phyloP scores from a whole-genome alignment of 1,140 invertebrate species.

The Zaprionus nigranus region DNA sequence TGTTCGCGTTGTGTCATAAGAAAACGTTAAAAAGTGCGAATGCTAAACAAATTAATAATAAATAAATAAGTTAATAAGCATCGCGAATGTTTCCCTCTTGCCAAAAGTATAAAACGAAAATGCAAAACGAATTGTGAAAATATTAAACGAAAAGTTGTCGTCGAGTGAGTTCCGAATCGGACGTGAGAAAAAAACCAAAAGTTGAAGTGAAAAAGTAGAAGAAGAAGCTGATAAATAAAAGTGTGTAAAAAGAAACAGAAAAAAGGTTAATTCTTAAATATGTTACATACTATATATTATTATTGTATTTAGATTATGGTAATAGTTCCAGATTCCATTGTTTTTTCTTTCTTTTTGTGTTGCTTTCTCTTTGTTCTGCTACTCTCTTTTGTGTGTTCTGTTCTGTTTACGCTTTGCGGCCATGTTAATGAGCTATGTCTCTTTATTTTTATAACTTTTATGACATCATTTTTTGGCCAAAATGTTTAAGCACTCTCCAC shows the following conservation, averaged over 20 bases:
- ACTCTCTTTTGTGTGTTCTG: neutral
- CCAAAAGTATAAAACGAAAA: slow-evolving; percentile 34
- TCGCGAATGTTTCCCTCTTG: slow-evolving; percentile 20
- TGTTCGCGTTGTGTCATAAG: neutral
- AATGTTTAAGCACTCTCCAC: slow-evolving; percentile 22
- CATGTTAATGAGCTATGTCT: slow-evolving; percentile 23
- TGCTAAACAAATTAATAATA: slow-evolving; percentile 34
- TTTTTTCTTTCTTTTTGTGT: slow-evolving; percentile 5
- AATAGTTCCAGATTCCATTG: neutral
- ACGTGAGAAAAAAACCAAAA: neutral
- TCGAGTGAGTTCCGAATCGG: slow-evolving; percentile 9
- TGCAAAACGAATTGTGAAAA: slow-evolving; percentile 22
- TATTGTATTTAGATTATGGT: neutral
- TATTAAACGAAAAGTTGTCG: slow-evolving; percentile 27
- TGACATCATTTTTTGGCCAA: slow-evolving; percentile 44
- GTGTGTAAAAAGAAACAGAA: slow-evolving; percentile 1
- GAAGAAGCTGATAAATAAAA: neutral
- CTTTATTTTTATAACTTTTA: slow-evolving; percentile 36
- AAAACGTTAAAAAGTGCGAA: slow-evolving; percentile 38
- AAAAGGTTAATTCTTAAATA: slow-evolving; percentile 1
- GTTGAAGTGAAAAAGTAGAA: neutral
- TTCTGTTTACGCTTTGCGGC: slow-evolving; percentile 25
- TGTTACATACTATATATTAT: neutral
- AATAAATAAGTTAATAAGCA: slow-evolving; percentile 36
- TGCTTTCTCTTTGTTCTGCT: slow-evolving; percentile 29